These are phyloP conservation scores for Xyliphius kryptos DNA, from an alignment of 2,113 vertebrate genomes.

Conservation along the genomic window DNA sequence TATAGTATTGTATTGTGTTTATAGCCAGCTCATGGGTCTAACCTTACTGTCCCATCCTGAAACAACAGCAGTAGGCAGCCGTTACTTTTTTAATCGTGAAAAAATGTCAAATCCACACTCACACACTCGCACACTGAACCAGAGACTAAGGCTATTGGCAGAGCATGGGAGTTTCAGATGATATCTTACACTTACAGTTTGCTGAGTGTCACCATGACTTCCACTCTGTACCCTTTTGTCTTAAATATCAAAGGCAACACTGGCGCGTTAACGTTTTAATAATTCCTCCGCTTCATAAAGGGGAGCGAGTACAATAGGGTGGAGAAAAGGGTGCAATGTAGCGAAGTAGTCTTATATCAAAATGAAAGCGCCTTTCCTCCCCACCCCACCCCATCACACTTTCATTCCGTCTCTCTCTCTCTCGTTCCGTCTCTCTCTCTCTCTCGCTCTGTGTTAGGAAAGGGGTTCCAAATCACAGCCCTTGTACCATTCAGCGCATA, in stretches of 20 bases:
- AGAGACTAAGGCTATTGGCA: slow-evolving; percentile 47
- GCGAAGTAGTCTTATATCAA: slow-evolving; percentile 73
- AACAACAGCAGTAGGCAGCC: too few species aligned
- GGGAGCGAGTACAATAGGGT: slow-evolving; percentile 60
- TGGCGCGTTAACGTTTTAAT: slow-evolving; percentile 95
- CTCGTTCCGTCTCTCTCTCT: slow-evolving; percentile 41
- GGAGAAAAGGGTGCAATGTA: slow-evolving; percentile 66
- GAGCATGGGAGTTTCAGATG: slow-evolving; percentile 67
- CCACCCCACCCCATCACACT: slow-evolving; percentile 34
- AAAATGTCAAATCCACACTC: background rate
- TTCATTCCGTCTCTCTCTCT: background rate
- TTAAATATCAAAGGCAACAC: slow-evolving; percentile 97
- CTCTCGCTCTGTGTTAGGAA: slow-evolving; percentile 57
- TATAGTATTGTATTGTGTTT: too few species aligned
- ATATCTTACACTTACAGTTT: slow-evolving; percentile 75
- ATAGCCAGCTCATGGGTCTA: too few species aligned
- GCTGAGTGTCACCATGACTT: slow-evolving; percentile 55
- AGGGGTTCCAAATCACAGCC: slow-evolving; percentile 63
- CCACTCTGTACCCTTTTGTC: slow-evolving; percentile 89
- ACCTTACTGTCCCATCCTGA: too few species aligned
- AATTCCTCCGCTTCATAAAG: slow-evolving; percentile 80
- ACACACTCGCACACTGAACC: background rate
- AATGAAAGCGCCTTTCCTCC: slow-evolving; percentile 58
- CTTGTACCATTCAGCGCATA: slow-evolving; percentile 71
- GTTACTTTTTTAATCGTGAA: too few species aligned